phyloP scores from a whole-genome alignment of 1,140 invertebrate species.

The Psilanteris sp. region DNA sequence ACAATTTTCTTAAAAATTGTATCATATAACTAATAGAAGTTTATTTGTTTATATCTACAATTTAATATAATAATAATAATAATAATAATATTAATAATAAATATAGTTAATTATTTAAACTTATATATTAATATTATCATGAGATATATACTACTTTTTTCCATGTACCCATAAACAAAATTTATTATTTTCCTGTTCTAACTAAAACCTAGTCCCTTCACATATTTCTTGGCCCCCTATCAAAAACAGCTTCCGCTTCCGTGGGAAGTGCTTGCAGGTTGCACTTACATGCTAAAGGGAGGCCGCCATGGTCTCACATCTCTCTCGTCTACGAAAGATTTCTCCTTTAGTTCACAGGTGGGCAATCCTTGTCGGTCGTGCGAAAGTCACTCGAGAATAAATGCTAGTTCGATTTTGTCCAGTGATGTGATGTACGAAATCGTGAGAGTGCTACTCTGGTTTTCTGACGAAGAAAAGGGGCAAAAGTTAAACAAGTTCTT shows the following conservation, averaged over 20 bases:
- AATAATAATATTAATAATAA: too few species aligned
- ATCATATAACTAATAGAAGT: too few species aligned
- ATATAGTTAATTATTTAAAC: too few species aligned
- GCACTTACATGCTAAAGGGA: conserved; percentile 57
- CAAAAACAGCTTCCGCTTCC: conserved; percentile 58
- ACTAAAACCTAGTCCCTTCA: conserved; percentile 11
- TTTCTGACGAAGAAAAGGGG: not conserved
- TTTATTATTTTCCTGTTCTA: not conserved
- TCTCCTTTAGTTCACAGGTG: conserved; percentile 69
- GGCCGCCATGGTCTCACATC: conserved; percentile 61
- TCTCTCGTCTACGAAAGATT: conserved; percentile 62
- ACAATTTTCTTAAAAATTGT: too few species aligned
- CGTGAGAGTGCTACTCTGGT: conserved; percentile 24
- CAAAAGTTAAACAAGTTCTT: too few species aligned
- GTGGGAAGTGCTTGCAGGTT: conserved; percentile 64
- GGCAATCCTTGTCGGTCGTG: conserved; percentile 69
- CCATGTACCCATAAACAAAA: not conserved
- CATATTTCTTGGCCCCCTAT: conserved; percentile 6
- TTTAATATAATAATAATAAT: too few species aligned
- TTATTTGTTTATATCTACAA: too few species aligned
- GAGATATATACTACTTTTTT: too few species aligned
- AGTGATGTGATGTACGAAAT: conserved; percentile 37
- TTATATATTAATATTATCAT: too few species aligned
- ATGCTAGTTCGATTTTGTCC: conserved; percentile 46
- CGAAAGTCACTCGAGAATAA: conserved; percentile 70